Evolutionary conservation across 2,113 vertebrate species (phyloP).

Genomic region (Pogona vitticeps): DNA sequence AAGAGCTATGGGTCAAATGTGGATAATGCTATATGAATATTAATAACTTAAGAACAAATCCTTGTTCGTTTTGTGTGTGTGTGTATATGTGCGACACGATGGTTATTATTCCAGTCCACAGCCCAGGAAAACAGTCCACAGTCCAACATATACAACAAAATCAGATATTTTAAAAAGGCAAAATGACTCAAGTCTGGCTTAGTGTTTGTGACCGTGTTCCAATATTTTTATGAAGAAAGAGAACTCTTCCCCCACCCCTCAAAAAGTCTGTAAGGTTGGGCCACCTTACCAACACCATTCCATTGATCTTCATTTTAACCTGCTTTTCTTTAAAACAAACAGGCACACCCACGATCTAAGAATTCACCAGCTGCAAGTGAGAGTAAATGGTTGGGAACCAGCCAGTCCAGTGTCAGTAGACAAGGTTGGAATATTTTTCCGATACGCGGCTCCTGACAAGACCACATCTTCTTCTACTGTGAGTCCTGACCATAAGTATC

Average conservation of each 20-base stretch:
- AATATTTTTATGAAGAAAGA: neutral
- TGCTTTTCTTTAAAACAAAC: conserved; percentile 19
- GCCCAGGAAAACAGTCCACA: no score
- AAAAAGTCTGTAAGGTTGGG: conserved; percentile 8
- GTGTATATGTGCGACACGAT: no score
- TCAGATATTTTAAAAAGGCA: no score
- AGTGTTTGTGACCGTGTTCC: neutral
- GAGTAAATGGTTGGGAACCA: conserved; percentile 96
- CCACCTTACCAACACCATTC: neutral
- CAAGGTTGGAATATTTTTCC: conserved; percentile 96
- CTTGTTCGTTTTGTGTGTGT: no score
- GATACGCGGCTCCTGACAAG: conserved; percentile 95
- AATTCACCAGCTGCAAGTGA: conserved; percentile 93
- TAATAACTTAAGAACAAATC: no score
- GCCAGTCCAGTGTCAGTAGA: conserved; percentile 97
- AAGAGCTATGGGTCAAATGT: no score
- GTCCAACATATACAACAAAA: no score
- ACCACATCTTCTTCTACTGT: conserved; percentile 92
- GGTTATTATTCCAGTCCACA: no score
- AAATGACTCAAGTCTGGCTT: no score
- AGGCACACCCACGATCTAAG: conserved; percentile 96
- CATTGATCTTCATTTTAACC: neutral
- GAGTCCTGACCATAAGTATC: conserved; percentile 55
- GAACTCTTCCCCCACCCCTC: neutral
- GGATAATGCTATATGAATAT: no score